Base-by-base conservation (phyloP, 2,113 vertebrate genomes). In the Conger conger region DNA sequence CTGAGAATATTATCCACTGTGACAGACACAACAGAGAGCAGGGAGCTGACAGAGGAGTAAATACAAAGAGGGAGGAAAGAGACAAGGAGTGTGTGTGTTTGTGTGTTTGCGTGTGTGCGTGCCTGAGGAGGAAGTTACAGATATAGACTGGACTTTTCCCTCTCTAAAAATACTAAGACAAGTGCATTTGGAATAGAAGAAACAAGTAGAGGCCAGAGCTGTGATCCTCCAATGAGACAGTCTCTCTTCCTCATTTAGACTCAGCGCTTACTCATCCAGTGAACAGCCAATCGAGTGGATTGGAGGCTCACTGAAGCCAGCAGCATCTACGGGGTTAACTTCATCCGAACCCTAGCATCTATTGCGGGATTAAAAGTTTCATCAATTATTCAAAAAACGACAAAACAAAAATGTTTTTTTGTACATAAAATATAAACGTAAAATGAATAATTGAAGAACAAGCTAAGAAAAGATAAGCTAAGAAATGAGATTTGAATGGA, bases 331-430 rank as follows among this genome's bases (percentile, higher is more conserved):
- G 1, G 20, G 20, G 57, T 63, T 63, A 63, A 33, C 68, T 73
- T 73, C 9, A 33, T 0, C 18, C 38, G 76, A 78, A 37, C 76
- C 35, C 33, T 15, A 8, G 76, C 76, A 18, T 78, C 76, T 37
- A 18, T 78, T 35, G 6, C 36, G n/a, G 68, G 68, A 78, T 20
- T 37, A 37, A 78, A 36, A 57, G 4, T 36, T 7, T 27, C 30
- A 82, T 57, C 33, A 82, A 82, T 82, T 82, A 82, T 82, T 82
- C 45, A 82, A 36, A 82, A 36, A 20, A 57, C 35, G 57, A 82
- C 80, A 82, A 82, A 82, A 82, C 80, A 36, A 60, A 53, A 82
- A 82, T 53, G 33, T 82, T 82, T 81, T 81, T 81, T 80, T 81
- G 20, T 82, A 37, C 53, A 82, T 82, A 82, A 82, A 82, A 81